A percentile compares a stretch with the other conserved stretches of the same genome.
phyloP scores from a whole-genome alignment of 2,888 invertebrate genomes.

The Cordylochernes scorpioides region DNA sequence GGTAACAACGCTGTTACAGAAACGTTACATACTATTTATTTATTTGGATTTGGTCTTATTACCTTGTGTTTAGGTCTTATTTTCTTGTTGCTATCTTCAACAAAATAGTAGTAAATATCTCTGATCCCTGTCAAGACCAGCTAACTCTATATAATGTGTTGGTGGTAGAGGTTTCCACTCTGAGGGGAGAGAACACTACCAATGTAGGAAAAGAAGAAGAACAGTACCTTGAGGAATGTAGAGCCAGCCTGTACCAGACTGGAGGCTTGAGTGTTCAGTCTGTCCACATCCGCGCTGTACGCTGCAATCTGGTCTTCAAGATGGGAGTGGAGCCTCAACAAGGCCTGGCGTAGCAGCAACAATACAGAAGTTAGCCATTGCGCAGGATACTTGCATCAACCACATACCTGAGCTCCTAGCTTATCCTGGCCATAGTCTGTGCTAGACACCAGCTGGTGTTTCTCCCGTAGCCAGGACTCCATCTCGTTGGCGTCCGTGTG shows the following conservation, averaged over 20 bases:
- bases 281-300: conserved; percentile 55
- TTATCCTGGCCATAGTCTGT: conserved; percentile 78
- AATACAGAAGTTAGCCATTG: conserved; percentile 1
- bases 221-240: no score
- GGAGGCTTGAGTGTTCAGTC: conserved; percentile 50
- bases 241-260: conserved; percentile 47
- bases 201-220: no score
- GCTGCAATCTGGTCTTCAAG: conserved; percentile 65
- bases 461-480: conserved; percentile 89
- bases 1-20: no score
- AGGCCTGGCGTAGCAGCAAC: conserved; percentile 23
- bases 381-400: not conserved
- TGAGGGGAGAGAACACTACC: no score
- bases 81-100: no score
- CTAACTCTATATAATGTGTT: no score
- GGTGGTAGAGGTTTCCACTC: no score
- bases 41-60: no score
- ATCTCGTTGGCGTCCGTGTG: conserved; percentile 92
- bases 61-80: no score
- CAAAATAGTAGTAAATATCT: no score
- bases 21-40: no score
- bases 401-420: conserved; percentile 44
- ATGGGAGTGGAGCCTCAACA: conserved; percentile 58
- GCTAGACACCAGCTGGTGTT: conserved; percentile 62
- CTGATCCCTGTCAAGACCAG: no score